Evolutionary conservation across 1,140 invertebrate genomes (phyloP).

Genomic region (Drosophila dunni): DNA sequence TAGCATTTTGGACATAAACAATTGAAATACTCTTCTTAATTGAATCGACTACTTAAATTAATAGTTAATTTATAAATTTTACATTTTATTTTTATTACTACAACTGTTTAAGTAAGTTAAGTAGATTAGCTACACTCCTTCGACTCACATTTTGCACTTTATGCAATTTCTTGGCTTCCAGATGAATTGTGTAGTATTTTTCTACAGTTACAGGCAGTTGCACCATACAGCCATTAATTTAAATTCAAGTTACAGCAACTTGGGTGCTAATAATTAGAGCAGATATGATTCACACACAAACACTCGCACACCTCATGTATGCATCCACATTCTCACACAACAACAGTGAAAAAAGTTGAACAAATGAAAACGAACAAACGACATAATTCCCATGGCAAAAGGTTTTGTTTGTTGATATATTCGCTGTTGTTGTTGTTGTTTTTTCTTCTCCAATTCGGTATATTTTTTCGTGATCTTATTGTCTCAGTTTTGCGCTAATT

Average conservation of each 20-base stretch:
- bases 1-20: background rate
- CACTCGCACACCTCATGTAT: constrained; percentile 25
- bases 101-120: too few relatives aligned
- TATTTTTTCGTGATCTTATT: constrained; percentile 65
- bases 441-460: constrained; percentile 33
- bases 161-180: constrained; percentile 1
- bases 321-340: constrained; percentile 40
- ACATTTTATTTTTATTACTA: background rate
- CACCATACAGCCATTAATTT: constrained; percentile 41
- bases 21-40: background rate
- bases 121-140: too few relatives aligned
- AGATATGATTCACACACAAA: constrained; percentile 37
- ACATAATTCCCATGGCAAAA: constrained; percentile 67
- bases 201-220: constrained; percentile 11
- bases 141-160: background rate
- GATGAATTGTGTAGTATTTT: constrained; percentile 1
- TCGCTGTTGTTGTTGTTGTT: constrained; percentile 29
- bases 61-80: constrained; percentile 5
- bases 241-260: constrained; percentile 30
- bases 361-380: constrained; percentile 50
- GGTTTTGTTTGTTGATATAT: constrained; percentile 40
- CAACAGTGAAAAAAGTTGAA: constrained; percentile 52
- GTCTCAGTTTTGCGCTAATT: constrained; percentile 72
- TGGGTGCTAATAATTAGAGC: constrained; percentile 41
- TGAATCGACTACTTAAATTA: constrained; percentile 3